A percentile compares a stretch with the other conserved stretches of the same genome.
phyloP scores from a whole-genome alignment of 2,888 invertebrate species.

The Drepanosiphum platanoidis region DNA sequence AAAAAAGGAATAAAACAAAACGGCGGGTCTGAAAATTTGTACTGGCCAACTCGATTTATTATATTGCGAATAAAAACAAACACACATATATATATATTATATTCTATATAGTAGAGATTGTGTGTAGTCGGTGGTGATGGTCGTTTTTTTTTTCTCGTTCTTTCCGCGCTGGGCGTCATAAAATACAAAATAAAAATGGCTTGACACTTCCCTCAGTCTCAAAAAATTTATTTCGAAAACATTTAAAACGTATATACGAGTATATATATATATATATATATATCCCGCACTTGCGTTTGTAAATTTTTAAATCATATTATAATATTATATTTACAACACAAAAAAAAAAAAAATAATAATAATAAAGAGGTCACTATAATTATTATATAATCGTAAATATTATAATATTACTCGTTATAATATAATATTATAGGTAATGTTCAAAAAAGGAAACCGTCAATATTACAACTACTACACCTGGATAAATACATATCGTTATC shows the following conservation, averaged over 20 bases:
- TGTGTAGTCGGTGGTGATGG: too few relatives aligned
- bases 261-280: slow-evolving; percentile 12
- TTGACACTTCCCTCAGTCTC: slow-evolving; percentile 62
- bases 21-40: slow-evolving; percentile 44
- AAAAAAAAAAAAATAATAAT: too few relatives aligned
- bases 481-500: too few relatives aligned
- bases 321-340: slow-evolving; percentile 28
- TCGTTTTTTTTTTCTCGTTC: slow-evolving; percentile 1
- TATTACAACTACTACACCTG: slow-evolving; percentile 42
- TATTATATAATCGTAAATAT: slow-evolving; percentile 19
- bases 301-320: slow-evolving; percentile 32
- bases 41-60: slow-evolving; percentile 51
- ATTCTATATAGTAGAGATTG: neutral
- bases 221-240: slow-evolving; percentile 57
- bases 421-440: slow-evolving; percentile 3
- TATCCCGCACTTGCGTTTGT: slow-evolving; percentile 3
- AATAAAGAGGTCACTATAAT: slow-evolving; percentile 39
- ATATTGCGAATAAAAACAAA: slow-evolving; percentile 18
- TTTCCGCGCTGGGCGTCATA: slow-evolving; percentile 32
- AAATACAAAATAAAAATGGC: slow-evolving; percentile 56
- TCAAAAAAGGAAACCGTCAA: slow-evolving; percentile 51
- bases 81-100: neutral
- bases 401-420: slow-evolving; percentile 13
- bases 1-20: neutral
- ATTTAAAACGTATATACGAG: slow-evolving; percentile 23